These are phyloP conservation scores for Python bivittatus DNA, from an alignment of 2,113 vertebrate genomes.

Conservation along the genomic window DNA sequence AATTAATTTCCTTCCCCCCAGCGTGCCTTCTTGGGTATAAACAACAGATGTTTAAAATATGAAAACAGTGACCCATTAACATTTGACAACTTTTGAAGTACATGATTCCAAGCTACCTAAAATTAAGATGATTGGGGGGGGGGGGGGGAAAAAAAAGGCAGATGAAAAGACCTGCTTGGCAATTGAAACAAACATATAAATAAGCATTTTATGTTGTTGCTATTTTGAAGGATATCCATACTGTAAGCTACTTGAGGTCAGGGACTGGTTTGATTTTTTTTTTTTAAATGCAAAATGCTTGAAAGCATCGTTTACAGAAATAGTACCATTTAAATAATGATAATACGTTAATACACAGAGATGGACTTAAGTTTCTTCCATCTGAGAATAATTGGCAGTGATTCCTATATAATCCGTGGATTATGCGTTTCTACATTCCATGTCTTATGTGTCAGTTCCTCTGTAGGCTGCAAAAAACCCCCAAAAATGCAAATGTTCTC, in stretches of 20 bases:
- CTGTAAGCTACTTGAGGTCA: not conserved
- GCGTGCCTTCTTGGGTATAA: constrained; percentile 85
- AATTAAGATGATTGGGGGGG: constrained; percentile 31
- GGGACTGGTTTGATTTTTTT: not conserved
- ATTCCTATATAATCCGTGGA: constrained; percentile 21
- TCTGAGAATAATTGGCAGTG: constrained; percentile 4
- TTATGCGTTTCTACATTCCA: not conserved
- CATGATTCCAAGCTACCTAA: constrained; percentile 45
- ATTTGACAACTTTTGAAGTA: constrained; percentile 66
- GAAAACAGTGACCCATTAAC: constrained; percentile 82
- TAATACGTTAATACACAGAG: not conserved
- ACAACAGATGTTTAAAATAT: constrained; percentile 82
- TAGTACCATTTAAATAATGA: not conserved
- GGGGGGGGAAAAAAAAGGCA: not conserved
- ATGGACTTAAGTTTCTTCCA: not conserved
- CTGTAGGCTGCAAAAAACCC: not conserved
- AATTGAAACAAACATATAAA: not conserved
- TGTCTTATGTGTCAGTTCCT: not conserved
- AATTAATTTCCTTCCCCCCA: constrained; percentile 85
- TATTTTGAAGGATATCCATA: not conserved
- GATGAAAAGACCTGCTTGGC: not conserved
- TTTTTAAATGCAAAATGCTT: not conserved
- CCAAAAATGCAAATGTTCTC: not conserved
- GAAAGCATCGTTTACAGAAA: not conserved
- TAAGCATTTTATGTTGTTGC: not conserved